These are phyloP conservation scores for Acrocera orbiculus DNA, from an alignment of 2,888 invertebrate genomes.

Conservation along the genomic window DNA sequence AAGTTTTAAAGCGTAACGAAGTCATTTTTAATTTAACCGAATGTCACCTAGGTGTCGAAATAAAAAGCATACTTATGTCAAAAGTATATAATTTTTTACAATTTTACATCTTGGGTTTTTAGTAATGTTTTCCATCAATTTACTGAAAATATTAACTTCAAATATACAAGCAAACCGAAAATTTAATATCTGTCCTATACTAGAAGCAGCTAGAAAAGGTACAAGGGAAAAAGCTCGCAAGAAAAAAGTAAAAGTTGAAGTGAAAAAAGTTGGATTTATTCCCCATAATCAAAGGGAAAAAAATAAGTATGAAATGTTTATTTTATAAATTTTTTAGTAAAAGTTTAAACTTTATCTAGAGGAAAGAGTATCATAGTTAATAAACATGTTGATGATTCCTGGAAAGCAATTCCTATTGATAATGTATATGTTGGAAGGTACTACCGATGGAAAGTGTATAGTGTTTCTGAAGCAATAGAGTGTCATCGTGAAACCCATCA, in stretches of 20 bases:
- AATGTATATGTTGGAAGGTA: slow-evolving; percentile 43
- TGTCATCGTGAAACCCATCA: slow-evolving; percentile 67
- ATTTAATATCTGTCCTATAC: too few relatives aligned
- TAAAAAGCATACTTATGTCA: too few relatives aligned
- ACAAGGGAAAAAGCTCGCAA: slow-evolving; percentile 59
- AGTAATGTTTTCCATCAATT: too few relatives aligned
- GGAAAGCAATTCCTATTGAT: slow-evolving; percentile 38
- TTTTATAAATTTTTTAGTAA: slow-evolving; percentile 1
- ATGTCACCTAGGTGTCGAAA: too few relatives aligned
- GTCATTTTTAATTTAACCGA: too few relatives aligned
- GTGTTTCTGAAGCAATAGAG: slow-evolving; percentile 56
- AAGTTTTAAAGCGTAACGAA: too few relatives aligned
- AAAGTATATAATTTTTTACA: too few relatives aligned
- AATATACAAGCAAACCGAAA: too few relatives aligned
- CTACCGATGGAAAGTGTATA: slow-evolving; percentile 42
- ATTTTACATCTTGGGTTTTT: too few relatives aligned
- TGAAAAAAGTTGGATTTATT: slow-evolving; percentile 56
- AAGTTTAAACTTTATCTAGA: slow-evolving; percentile 17
- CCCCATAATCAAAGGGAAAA: slow-evolving; percentile 49
- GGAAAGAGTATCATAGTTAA: slow-evolving; percentile 29
- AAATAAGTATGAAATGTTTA: slow-evolving; percentile 34
- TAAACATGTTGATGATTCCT: slow-evolving; percentile 43
- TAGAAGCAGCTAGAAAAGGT: slow-evolving; percentile 66
- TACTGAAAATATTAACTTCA: too few relatives aligned
- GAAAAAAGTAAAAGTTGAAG: slow-evolving; percentile 57